Evolutionary conservation across 2,797 vertebrate species (phyloP).

Genomic region (Crenuchus spilurus): DNA sequence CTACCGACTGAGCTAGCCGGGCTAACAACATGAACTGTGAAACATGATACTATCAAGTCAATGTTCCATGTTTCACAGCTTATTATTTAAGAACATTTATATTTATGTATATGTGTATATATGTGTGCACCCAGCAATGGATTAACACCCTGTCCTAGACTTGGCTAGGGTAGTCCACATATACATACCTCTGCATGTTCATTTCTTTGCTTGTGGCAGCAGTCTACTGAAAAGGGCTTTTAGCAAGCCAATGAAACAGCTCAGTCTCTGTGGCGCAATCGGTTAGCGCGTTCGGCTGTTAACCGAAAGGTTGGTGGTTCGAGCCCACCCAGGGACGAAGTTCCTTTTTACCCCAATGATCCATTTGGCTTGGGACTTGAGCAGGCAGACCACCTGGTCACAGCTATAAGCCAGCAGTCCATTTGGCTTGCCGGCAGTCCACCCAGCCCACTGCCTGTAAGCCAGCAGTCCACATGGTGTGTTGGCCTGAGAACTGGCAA

Average conservation of each 20-base stretch:
- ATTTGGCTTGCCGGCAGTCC: too few relatives aligned
- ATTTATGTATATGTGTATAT: neutral
- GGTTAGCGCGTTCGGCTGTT: conserved; percentile 54
- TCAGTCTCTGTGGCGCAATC: conserved; percentile 55
- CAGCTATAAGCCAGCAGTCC: too few relatives aligned
- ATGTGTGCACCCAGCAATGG: neutral
- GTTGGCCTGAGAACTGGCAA: too few relatives aligned
- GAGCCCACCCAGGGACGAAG: conserved; percentile 49
- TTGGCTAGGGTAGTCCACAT: too few relatives aligned
- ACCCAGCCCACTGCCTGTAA: too few relatives aligned
- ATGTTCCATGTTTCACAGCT: neutral
- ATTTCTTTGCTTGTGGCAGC: too few relatives aligned
- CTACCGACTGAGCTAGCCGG: conserved; percentile 66
- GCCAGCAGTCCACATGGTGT: too few relatives aligned
- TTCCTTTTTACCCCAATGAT: neutral
- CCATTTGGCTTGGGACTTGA: neutral
- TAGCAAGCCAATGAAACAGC: neutral
- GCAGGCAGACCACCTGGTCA: neutral
- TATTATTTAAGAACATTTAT: neutral
- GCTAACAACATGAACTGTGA: neutral
- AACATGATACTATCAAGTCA: neutral
- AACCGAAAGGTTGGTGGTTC: conserved; percentile 59
- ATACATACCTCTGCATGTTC: too few relatives aligned
- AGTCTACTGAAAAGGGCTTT: too few relatives aligned
- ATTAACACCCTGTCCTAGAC: too few relatives aligned